Base-by-base conservation (phyloP, 2,797 vertebrate species). In the Odontamblyopus lacepedii region DNA sequence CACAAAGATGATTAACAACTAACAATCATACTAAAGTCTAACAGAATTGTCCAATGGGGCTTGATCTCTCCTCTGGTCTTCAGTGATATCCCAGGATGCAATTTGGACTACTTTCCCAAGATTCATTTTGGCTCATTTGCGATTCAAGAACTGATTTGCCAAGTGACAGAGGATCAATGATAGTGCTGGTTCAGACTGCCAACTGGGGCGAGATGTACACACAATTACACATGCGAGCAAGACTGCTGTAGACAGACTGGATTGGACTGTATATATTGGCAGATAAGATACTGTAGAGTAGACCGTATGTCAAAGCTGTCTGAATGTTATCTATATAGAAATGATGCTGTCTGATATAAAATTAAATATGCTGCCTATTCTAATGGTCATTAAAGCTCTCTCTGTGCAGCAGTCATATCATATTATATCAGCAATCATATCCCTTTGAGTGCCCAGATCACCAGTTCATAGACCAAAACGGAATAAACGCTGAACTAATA, bases 91-190 rank as follows among this genome's bases (percentile, higher is more conserved):
- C 55, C 64, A 69, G 79, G 71, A 57, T 73, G 66, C 30, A 77
- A 85, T 84, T 85, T 84, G 55, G 75, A 60, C 68, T 86, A 82
- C 83, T 86, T 89, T 84, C 84, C 87, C 79, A 85, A 73, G 78
- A 71, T 83, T 83, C 77, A 72, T 71, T 78, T 72, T 84, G 78
- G 72, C 77, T 67, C 27, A 53, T 67, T 80, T 85, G 71, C 69
- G 62, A 74, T 87, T 77, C 73, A 78, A 72, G 57, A 73, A 70
- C 73, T 69, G 77, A 81, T 86, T 81, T 85, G 75, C 78, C 81
- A 82, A 81, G 81, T 87, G 81, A 88, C 84, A 86, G 83, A 83
- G 85, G 71, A 90, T 87, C 81, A 85, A 80, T 83, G 72, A 83
- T 79, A n/a, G 60, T 3, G 63, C 72, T 85, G 83, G 79, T 83